Evolutionary conservation across 2,888 invertebrate genomes (phyloP).

Genomic region (Prosopocoilus inquinatus): DNA sequence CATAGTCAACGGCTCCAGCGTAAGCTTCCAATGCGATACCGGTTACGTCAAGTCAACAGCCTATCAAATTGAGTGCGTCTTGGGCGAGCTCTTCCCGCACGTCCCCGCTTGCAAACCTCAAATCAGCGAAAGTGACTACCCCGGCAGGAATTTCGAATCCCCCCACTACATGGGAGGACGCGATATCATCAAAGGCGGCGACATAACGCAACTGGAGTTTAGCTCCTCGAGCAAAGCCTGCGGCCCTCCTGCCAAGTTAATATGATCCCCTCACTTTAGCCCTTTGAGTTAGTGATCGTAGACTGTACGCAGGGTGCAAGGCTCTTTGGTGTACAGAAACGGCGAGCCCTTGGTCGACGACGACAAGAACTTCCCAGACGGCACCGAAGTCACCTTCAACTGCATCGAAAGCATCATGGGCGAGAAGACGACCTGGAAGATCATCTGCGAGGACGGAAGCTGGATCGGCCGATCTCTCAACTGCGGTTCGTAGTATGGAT

Average conservation of each 20-base stretch:
- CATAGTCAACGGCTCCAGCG: slow-evolving; percentile 77
- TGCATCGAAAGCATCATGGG: slow-evolving; percentile 81
- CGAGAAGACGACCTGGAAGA: slow-evolving; percentile 81
- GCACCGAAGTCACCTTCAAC: slow-evolving; percentile 79
- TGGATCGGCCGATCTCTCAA: slow-evolving; percentile 81
- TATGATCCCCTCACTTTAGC: neutral
- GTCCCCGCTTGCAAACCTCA: slow-evolving; percentile 52
- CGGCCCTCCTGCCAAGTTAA: slow-evolving; percentile 67
- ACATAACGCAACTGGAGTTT: slow-evolving; percentile 59
- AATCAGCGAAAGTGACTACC: slow-evolving; percentile 24
- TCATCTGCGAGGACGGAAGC: slow-evolving; percentile 78
- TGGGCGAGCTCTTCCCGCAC: slow-evolving; percentile 63
- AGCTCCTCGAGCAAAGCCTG: slow-evolving; percentile 52
- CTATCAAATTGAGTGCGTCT: slow-evolving; percentile 62
- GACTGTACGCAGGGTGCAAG: slow-evolving; percentile 64
- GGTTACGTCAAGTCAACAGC: slow-evolving; percentile 54
- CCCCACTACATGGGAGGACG: slow-evolving; percentile 49
- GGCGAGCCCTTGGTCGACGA: slow-evolving; percentile 67
- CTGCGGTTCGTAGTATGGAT: slow-evolving; percentile 61
- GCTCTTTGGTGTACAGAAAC: slow-evolving; percentile 74
- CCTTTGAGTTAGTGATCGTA: neutral
- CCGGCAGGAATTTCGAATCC: slow-evolving; percentile 34
- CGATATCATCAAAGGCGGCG: slow-evolving; percentile 55
- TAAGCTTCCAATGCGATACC: slow-evolving; percentile 69
- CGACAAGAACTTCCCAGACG: slow-evolving; percentile 71